These are phyloP conservation scores for Agapostemon virescens DNA, from an alignment of 2,888 invertebrate genomes.

Conservation along the genomic window DNA sequence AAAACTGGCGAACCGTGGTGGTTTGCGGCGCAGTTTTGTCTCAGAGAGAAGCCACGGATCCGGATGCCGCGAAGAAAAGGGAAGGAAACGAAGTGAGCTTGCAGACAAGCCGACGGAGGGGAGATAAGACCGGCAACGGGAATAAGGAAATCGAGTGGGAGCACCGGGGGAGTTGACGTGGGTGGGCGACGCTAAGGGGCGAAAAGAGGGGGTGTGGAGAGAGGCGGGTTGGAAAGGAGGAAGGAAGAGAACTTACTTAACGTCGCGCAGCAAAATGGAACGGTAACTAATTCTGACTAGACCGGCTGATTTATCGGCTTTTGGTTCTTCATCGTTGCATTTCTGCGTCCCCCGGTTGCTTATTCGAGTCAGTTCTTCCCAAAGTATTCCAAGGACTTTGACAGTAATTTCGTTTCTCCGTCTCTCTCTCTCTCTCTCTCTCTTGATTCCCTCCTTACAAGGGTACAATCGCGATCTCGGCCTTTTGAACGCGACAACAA, in stretches of 20 bases:
- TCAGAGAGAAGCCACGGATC: constrained; percentile 55
- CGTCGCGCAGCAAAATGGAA: constrained; percentile 76
- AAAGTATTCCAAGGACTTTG: constrained; percentile 45
- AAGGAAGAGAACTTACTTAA: constrained; percentile 73
- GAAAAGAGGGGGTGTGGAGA: constrained; percentile 47
- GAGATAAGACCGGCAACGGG: constrained; percentile 53
- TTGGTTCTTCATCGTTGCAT: constrained; percentile 69
- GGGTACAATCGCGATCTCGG: not conserved
- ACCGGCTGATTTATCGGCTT: constrained; percentile 76
- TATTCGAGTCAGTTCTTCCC: constrained; percentile 34
- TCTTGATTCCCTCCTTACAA: not conserved
- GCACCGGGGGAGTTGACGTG: constrained; percentile 6
- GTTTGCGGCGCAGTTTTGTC: constrained; percentile 62
- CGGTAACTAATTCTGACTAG: constrained; percentile 77
- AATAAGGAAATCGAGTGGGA: constrained; percentile 60
- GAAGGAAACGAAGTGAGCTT: constrained; percentile 69
- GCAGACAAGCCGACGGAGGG: constrained; percentile 46
- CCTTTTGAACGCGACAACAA: not conserved
- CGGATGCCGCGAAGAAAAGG: constrained; percentile 68
- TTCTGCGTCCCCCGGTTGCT: constrained; percentile 44
- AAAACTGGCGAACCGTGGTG: constrained; percentile 64
- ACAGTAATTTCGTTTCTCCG: constrained; percentile 51
- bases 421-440: constrained; percentile 15
- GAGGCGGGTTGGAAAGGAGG: constrained; percentile 50
- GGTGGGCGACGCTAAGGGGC: constrained; percentile 35